Conservation (phyloP, 2,113 vertebrate species). For the Bettongia penicillata region DNA sequence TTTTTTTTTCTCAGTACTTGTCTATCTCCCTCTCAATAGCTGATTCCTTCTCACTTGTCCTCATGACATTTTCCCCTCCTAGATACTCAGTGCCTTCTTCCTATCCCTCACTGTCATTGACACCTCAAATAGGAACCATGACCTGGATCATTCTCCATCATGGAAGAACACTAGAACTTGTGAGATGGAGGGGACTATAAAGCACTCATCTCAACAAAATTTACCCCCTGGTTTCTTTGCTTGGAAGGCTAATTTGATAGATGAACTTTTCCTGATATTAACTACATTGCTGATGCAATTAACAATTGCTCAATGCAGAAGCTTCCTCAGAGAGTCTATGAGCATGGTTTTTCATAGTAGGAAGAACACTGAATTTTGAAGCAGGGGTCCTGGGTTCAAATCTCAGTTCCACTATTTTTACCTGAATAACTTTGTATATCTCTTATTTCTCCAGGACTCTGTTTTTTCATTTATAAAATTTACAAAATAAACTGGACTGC, state of each 20-base stretch:
- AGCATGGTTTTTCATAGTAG: too few relatives aligned
- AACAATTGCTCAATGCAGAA: too few relatives aligned
- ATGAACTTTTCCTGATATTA: too few relatives aligned
- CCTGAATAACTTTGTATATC: too few relatives aligned
- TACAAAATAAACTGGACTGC: neutral
- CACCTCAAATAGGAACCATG: neutral
- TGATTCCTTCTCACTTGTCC: neutral
- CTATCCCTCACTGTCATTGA: neutral
- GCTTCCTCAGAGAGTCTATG: too few relatives aligned
- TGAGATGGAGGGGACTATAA: neutral
- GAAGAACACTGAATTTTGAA: neutral
- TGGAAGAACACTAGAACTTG: neutral
- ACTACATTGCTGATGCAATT: too few relatives aligned
- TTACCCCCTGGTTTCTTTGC: too few relatives aligned
- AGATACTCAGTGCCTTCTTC: neutral
- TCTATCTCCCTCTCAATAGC: neutral
- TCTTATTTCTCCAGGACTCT: neutral
- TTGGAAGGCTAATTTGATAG: too few relatives aligned
- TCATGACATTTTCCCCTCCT: neutral
- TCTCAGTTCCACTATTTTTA: too few relatives aligned
- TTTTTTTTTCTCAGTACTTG: neutral
- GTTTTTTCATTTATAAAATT: neutral
- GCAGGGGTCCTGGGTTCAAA: neutral
- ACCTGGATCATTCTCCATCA: neutral
- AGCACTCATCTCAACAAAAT: neutral